Base-by-base conservation (phyloP, 2,888 invertebrate species). In the Fissipunctia ypsillon region DNA sequence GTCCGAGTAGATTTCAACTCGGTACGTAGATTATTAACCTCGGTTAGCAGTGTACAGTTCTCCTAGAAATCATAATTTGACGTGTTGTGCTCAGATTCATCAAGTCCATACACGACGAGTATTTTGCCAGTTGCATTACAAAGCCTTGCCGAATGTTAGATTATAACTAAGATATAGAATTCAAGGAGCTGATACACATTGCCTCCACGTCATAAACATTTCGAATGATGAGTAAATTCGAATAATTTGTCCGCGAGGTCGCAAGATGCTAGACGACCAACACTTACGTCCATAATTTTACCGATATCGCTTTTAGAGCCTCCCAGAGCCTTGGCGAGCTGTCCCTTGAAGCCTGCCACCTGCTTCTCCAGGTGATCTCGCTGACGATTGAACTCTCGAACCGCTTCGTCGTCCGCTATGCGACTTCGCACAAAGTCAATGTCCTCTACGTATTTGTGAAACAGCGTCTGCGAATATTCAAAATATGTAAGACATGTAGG, bases 351-450 rank as follows among this genome's bases (percentile, higher is more conserved):
- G 2, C 87, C 89, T 0, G 95, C 94, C 54, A 96, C 93, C 84
- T 96, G 96, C 80, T 96, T 97, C 87, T 99, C 99, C 45, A 99
- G 96, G 90, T 98, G 98, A 81, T 98, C 98, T 52, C 98, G 96
- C 90, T 99, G 99, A 1, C 98, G 96, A 83, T 98, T 96, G 88
- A 98, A 98, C 92, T 98, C 98, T 35, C 97, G 97, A 35, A 97
- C 97, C 0, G 97, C 97, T 83, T 98, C 97, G n/a, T 97, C 96
- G 79, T 98, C 98, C 9, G 97, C 97, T 14, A 97, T 95, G 38
- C 97, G 97, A 66, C 97, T 97, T 3, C 97, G 96, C 68, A 97
- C 96, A 73, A 98, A 97, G 85, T 97, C 97, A 66, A 97, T 97
- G 83, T 97, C 97, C 67, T 97, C 97, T 71, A 97, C 97, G 90